A percentile compares a stretch with the other conserved stretches of the same genome.
phyloP scores from a whole-genome alignment of 2,113 vertebrate genomes.

The Alligator mississippiensis region DNA sequence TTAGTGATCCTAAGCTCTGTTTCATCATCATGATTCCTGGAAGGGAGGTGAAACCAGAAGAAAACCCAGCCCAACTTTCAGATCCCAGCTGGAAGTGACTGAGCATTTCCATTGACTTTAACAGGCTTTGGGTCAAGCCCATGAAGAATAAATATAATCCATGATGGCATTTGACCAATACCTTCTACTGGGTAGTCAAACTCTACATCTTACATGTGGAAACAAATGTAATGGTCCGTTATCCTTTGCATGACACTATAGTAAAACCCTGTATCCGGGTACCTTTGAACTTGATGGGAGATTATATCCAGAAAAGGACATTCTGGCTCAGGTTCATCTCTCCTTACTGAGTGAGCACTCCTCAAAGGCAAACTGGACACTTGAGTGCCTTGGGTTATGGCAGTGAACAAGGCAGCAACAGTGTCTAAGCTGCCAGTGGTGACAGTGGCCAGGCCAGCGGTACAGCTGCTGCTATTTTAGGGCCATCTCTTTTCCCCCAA shows the following conservation, averaged over 20 bases:
- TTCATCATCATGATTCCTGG: neutral
- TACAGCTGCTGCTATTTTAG: too few relatives aligned
- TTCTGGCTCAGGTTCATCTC: neutral
- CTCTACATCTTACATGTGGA: neutral
- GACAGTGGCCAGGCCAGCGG: too few relatives aligned
- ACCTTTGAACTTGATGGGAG: neutral
- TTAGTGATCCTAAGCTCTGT: neutral
- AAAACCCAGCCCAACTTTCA: fast-evolving
- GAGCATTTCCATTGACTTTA: neutral
- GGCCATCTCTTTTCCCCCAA: too few relatives aligned
- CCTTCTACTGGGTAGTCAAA: neutral
- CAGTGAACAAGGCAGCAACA: too few relatives aligned
- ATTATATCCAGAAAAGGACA: neutral
- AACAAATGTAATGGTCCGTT: neutral
- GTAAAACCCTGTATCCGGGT: neutral
- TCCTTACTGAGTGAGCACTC: neutral
- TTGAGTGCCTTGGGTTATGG: too few relatives aligned
- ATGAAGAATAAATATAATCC: neutral
- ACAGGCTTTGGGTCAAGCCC: neutral
- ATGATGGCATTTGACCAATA: fast-evolving
- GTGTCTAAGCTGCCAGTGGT: too few relatives aligned
- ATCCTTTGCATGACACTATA: neutral
- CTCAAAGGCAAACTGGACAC: too few relatives aligned
- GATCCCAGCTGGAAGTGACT: fast-evolving
- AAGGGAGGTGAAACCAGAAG: neutral